Evolutionary conservation across 2,113 vertebrate genomes (phyloP), one percentile per base, ranked within the genome.

Genomic region (Grus americana): DNA sequence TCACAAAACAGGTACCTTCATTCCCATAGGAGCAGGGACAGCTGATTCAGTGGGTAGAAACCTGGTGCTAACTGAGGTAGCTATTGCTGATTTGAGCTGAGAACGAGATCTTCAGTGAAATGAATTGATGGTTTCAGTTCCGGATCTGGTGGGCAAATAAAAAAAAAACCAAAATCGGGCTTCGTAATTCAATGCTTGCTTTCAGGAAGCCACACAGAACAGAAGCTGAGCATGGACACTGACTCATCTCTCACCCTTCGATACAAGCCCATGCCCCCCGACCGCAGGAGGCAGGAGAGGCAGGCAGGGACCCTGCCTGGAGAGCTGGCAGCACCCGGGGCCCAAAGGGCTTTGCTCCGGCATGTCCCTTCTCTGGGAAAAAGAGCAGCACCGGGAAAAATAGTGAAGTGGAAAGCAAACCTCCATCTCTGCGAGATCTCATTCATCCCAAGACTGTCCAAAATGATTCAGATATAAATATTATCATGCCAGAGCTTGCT

Each of bases 61-160:
- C 29, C 79, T 49, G 17, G 29, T 91, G 29, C 92, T 93, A 79
- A 89, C 95, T 95, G 78, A 93, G 79, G 80, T 74, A 97, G 65
- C 90, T 97, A 87, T 70, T 98, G 96, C 95, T 97, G 93, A 94
- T 82, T 76, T 86, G 93, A 96, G 52, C 38, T 54, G 76, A 93
- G 94, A 94, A 84, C 18, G 27, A 97, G 84, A 94, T 76, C 66
- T 88, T 95, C 89, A 95, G 96, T 97, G 97, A 98, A 98, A 98
- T 97, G 97, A 97, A 98, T 97, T 94, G 95, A 94, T 92, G 96
- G 98, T 98, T 98, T 98, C 97, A 85, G 97, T 98, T 98, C 97
- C 97, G 82, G 96, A 97, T 97, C 94, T 95, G 94, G 93, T 95
- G 96, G 93, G 95, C 94, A 97, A 86, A 93, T 94, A 59, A 44